Evolutionary conservation across 2,797 vertebrate genomes (phyloP).

Genomic region (Rachycentron canadum): DNA sequence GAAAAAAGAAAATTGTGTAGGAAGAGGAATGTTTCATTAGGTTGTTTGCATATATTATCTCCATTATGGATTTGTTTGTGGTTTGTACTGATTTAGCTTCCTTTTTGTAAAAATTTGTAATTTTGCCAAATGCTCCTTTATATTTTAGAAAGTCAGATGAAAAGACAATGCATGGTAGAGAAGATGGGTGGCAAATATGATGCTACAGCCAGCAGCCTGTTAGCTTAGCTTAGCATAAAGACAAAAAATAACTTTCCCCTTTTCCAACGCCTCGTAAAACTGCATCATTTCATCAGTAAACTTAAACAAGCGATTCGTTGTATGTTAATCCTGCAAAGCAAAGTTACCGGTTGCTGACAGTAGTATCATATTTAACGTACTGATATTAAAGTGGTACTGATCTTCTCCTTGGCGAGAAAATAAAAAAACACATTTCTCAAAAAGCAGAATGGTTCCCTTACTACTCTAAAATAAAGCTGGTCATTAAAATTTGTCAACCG

Average conservation of each 20-base stretch:
- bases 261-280: not conserved
- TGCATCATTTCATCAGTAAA: not conserved
- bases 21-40: conserved; percentile 63
- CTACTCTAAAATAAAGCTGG: not conserved
- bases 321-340: not conserved
- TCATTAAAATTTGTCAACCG: not conserved
- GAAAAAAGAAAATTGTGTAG: conserved; percentile 57
- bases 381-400: not conserved
- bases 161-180: not conserved
- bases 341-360: not conserved
- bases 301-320: not conserved
- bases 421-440: not conserved
- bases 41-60: conserved; percentile 31
- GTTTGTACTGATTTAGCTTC: conserved; percentile 5
- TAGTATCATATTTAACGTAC: not conserved
- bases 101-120: no score
- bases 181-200: no score
- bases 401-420: not conserved
- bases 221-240: conserved; percentile 5
- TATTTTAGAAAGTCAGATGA: not conserved
- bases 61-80: conserved; percentile 14
- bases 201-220: not conserved
- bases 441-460: not conserved
- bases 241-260: not conserved
- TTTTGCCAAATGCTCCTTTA: not conserved